A percentile compares a stretch with the other conserved stretches of the same genome.
These are phyloP conservation scores for Helicoverpa armigera DNA, from an alignment of 1,140 invertebrate species.

Conservation along the genomic window DNA sequence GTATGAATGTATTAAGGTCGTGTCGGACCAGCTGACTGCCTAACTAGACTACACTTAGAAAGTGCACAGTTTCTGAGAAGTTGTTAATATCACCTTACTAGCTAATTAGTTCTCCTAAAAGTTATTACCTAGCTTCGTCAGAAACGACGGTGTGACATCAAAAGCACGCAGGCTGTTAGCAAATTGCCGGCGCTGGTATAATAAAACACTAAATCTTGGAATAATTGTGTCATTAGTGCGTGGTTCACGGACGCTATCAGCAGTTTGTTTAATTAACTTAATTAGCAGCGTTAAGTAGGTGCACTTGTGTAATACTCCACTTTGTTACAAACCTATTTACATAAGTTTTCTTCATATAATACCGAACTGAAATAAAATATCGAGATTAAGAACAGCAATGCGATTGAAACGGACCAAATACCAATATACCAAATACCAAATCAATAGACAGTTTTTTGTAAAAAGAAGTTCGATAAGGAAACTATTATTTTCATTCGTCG, in stretches of 20 bases:
- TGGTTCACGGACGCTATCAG: neutral
- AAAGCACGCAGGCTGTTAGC: neutral
- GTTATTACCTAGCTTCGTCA: neutral
- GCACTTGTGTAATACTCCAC: neutral
- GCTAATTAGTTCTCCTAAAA: no score
- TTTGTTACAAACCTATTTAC: neutral
- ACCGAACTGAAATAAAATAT: neutral
- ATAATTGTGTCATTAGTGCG: conserved; percentile 1
- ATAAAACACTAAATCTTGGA: neutral
- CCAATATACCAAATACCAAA: no score
- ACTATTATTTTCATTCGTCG: no score
- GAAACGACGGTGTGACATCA: neutral
- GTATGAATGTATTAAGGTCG: no score
- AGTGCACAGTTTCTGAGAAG: no score
- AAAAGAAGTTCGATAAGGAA: no score
- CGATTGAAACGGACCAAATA: no score
- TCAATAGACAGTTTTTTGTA: no score
- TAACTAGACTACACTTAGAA: no score
- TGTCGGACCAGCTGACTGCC: no score
- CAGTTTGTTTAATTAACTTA: conserved; percentile 5
- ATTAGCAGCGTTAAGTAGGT: neutral
- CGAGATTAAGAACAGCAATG: no score
- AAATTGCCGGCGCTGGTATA: neutral
- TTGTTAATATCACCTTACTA: no score
- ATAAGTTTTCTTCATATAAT: neutral